Percentiles rank a stretch among this genome's conserved stretches.
Evolutionary conservation across 2,797 vertebrate genomes (phyloP).

Genomic region (Tachyglossus aculeatus): DNA sequence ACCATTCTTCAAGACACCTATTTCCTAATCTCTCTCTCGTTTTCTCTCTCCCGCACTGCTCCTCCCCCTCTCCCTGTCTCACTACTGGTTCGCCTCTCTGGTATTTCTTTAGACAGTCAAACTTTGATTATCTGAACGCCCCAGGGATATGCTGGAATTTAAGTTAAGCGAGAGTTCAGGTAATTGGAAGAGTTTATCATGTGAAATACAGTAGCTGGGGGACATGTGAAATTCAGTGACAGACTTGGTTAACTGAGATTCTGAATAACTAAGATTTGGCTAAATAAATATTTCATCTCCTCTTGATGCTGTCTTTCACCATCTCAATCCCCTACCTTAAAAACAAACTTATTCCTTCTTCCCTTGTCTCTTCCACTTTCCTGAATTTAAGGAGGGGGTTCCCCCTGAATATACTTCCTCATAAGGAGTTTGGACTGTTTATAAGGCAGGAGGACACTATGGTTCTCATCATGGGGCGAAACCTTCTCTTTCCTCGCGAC

Average conservation of each 20-base stretch:
- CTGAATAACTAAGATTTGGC: conserved; percentile 22
- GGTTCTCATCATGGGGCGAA: too few relatives aligned
- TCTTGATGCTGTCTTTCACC: neutral
- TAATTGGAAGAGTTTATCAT: conserved; percentile 65
- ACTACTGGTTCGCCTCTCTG: neutral
- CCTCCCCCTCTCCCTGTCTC: conserved; percentile 25
- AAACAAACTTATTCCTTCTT: neutral
- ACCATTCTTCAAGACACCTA: conserved; percentile 24
- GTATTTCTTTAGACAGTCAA: conserved; percentile 39
- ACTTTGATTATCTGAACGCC: conserved; percentile 60
- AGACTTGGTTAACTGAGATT: conserved; percentile 42
- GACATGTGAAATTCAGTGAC: conserved; percentile 49
- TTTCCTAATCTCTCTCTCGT: too few relatives aligned
- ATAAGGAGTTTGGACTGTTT: too few relatives aligned
- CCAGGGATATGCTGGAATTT: conserved; percentile 46
- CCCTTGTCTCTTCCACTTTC: neutral
- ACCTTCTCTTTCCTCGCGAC: too few relatives aligned
- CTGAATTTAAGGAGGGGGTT: too few relatives aligned
- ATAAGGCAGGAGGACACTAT: too few relatives aligned
- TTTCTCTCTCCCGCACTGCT: conserved; percentile 45
- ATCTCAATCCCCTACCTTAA: neutral
- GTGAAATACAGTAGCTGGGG: conserved; percentile 49
- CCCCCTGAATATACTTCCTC: too few relatives aligned
- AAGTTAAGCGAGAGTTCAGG: conserved; percentile 63
- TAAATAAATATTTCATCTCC: conserved; percentile 24